Base-by-base conservation (phyloP, 2,888 invertebrate genomes). In the Diaperis boleti region DNA sequence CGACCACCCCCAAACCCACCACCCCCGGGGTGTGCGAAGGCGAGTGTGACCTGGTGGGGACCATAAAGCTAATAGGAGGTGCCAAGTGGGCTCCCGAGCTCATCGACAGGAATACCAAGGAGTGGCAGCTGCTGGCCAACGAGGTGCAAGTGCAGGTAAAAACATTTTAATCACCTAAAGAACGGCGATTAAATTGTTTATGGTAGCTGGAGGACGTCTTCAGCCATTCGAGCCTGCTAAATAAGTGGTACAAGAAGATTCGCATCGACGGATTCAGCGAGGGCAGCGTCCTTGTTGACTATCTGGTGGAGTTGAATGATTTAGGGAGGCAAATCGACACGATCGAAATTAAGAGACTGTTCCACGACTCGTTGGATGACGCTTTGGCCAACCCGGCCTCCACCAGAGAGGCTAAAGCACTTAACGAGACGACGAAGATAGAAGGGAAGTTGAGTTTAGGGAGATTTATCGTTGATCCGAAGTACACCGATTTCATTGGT, bases 401-500 rank as follows among this genome's bases (percentile, higher is more conserved):
- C 1, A 78, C 75, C 56, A 72, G 80, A 49, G 81, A 79, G 72
- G 76, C 77, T 15, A 81, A 81, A 69, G 73, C 79, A 3, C 69
- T 76, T 14, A 75, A 77, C 41, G 76, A 88, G 82, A 82, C 85
- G 75, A 71, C 85, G 79, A 77, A 79, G 55, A 76, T 77, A 5
- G 85, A 85, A 68, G 88, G 88, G 42, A 88, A 89, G 77, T 82
- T 91, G 70, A 87, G 87, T 80, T 87, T 95, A 69, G 95, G 95
- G 65, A 88, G 89, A 74, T 95, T 92, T 77, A 84, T 89, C 3
- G 89, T 95, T 73, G 95, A 95, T 83, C 94, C 94, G 0, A 87
- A 89, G 69, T 94, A 89, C 78, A 95, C 94, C 8, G 94, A 95
- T 81, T 95, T 95, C 77, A 89, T 93, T 79, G 94, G 95, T 94